Evolutionary conservation across 2,888 invertebrate species (phyloP), one percentile per base, ranked within the genome.

Genomic region (Steromphala cineraria): DNA sequence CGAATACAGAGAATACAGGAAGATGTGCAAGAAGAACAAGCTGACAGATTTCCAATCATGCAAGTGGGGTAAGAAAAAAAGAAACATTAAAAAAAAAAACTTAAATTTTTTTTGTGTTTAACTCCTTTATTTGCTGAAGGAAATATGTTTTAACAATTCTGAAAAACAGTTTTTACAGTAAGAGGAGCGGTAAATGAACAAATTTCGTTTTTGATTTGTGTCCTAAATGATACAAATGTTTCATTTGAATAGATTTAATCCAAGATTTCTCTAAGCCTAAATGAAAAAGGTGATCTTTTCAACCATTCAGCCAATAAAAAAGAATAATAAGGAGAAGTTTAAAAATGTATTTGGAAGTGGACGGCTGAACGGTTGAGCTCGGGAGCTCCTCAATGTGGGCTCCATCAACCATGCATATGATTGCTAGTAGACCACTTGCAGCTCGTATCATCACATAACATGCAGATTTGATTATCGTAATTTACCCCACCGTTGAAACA

Each of bases 371-470:
- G 46, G 7, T 46, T 46, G 46, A 46, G 46, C 46, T 5, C 5
- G 46, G 46, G 46, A 46, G 46, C 13, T 46, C 5, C 13, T 46
- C 46, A 4, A 46, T 4, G 46, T 31, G 24, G n/a, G 28, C 71
- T 71, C 36, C 17, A 36, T 71, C 19, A 19, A 71, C 40, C 40
- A n/a, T 40, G 40, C 71, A 40, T 71, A 71, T 19, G 40, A 71
- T 71, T 28, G 10, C 19, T 17, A 28, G 31, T 71, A 71, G 71
- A 36, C 36, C 10, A n/a, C 71, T 36, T n/a, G 19, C 40, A 31
- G 71, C 71, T 36, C 40, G n/a, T 71, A 71, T 71, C 71, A 71
- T 71, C 71, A 71, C 71, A 71, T 71, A 36, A 31, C 19, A 17
- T 19, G n/a, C 31, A 71, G 40, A 71, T 71, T 71, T 36, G 40